Base-by-base conservation (phyloP, 2,888 invertebrate genomes). In the Chromoteleia sp. region DNA sequence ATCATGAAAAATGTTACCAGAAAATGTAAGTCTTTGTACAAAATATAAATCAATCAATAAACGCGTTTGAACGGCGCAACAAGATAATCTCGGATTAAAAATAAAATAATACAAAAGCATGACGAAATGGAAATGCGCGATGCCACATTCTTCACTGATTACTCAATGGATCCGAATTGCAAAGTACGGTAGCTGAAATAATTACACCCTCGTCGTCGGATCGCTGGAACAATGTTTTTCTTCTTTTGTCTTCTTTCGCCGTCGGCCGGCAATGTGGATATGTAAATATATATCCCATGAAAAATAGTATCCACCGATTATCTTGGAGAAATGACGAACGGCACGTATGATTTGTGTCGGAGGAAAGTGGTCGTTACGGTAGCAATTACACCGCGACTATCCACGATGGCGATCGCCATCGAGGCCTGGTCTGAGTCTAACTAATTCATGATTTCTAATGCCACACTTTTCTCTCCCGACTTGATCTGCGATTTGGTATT, bases 401-500 rank as follows among this genome's bases (percentile, higher is more conserved):
- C 30, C 19, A 8, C 17, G 45, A 43, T 5, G 45, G 61, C 45
- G 6, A 39, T 39, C 29, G 29, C 2, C 33, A 33, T 33, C 25
- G 25, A 4, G 33, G n/a, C n/a, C n/a, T n/a, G n/a, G n/a, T n/a
- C n/a, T n/a, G n/a, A n/a, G n/a, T n/a, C n/a, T n/a, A n/a, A n/a
- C n/a, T 21, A 39, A 41, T 50, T 52, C 54, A 19, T 43, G 36
- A 54, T 67, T 67, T 43, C 29, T 67, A 67, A 67, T 70, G 70
- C 8, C 70, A 12, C 30, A 36, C 59, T 48, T 63, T 30, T 54
- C 43, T 54, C 43, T 33, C 25, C 10, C 19, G 41, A 1, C 12
- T 54, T 30, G 48, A 19, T 19, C 25, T 58, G 43, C 30, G 19
- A 63, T 68, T 74, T 74, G 50, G 25, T 54, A 74, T 74, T 63